Conservation (phyloP, 2,888 invertebrate species). For the Microctonus brassicae region DNA sequence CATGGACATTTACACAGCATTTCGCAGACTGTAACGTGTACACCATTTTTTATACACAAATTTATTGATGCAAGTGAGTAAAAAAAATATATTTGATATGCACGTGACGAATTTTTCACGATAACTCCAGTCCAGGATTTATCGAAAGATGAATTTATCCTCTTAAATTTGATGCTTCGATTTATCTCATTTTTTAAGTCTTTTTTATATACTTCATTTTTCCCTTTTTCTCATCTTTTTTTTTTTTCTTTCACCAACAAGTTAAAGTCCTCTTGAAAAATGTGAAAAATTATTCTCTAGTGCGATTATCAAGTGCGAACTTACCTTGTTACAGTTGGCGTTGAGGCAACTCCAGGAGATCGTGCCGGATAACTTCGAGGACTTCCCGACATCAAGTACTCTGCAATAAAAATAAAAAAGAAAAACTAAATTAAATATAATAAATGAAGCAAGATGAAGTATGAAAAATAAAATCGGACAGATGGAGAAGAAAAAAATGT, state of each 20-base stretch:
- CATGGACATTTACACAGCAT: too few relatives aligned
- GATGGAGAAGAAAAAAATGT: too few relatives aligned
- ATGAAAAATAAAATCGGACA: too few relatives aligned
- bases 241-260: not conserved
- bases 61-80: not conserved
- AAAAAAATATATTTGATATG: constrained; percentile 30
- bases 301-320: constrained; percentile 34
- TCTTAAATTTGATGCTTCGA: not conserved
- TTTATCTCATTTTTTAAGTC: not conserved
- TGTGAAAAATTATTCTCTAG: constrained; percentile 9
- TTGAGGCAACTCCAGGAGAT: constrained; percentile 62
- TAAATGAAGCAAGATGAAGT: not conserved
- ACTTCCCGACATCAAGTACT: constrained; percentile 68
- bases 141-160: not conserved
- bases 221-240: not conserved
- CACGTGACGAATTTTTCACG: constrained; percentile 36
- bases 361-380: constrained; percentile 65
- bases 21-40: too few relatives aligned
- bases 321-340: constrained; percentile 63
- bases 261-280: not conserved
- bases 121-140: constrained; percentile 19
- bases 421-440: constrained; percentile 9
- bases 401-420: constrained; percentile 54
- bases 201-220: not conserved
- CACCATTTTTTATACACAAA: too few relatives aligned